phyloP scores from a whole-genome alignment of 2,113 vertebrate species.

The Boleophthalmus pectinirostris region DNA sequence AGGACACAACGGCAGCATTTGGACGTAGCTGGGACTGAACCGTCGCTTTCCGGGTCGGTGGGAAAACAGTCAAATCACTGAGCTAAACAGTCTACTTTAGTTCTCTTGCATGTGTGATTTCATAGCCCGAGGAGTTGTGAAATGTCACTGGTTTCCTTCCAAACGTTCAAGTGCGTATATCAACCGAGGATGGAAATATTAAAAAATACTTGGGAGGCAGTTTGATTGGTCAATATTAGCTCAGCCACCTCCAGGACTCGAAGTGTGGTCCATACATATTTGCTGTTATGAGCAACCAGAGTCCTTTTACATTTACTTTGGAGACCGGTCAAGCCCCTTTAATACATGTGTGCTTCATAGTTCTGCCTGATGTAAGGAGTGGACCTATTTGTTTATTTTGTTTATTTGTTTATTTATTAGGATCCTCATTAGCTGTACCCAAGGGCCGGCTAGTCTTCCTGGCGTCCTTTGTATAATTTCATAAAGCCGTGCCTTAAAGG shows the following conservation, averaged over 20 bases:
- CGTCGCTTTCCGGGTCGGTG: neutral
- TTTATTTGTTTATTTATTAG: too few relatives aligned
- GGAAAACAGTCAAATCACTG: too few relatives aligned
- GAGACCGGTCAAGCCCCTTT: neutral
- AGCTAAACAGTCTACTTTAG: too few relatives aligned
- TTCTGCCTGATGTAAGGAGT: neutral
- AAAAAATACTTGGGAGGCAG: slow-evolving; percentile 1
- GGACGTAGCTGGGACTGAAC: too few relatives aligned
- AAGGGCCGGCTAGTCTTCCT: too few relatives aligned
- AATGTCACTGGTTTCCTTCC: neutral
- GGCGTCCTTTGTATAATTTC: too few relatives aligned
- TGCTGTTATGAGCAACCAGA: neutral
- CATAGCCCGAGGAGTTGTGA: neutral
- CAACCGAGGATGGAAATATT: neutral
- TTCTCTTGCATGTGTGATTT: neutral
- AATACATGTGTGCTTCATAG: neutral
- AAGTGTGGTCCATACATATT: slow-evolving; percentile 4
- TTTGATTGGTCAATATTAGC: slow-evolving; percentile 5
- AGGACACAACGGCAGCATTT: too few relatives aligned
- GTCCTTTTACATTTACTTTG: slow-evolving; percentile 7
- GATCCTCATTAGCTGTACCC: too few relatives aligned
- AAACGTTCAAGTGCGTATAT: neutral
- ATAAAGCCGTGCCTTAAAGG: too few relatives aligned
- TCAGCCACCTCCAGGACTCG: slow-evolving; percentile 1
- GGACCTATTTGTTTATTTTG: neutral